Evolutionary conservation across 2,797 vertebrate species (phyloP).

Genomic region (Choloepus didactylus): DNA sequence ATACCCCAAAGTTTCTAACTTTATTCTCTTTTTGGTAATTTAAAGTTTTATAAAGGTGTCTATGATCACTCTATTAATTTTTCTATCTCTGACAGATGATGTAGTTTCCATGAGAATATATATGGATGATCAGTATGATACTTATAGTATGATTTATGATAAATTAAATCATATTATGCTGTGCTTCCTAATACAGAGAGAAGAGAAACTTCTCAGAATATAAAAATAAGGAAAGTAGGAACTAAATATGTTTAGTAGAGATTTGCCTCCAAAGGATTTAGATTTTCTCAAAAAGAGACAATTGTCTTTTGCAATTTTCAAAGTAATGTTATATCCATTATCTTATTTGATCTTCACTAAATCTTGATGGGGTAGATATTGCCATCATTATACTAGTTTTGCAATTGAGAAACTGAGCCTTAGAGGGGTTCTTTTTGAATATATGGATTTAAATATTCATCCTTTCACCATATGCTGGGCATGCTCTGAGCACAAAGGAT

Average conservation of each 20-base stretch:
- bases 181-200: background rate
- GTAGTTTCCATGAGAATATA: background rate
- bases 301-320: slow-evolving; percentile 28
- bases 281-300: slow-evolving; percentile 57
- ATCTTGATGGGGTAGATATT: slow-evolving; percentile 57
- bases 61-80: slow-evolving; percentile 62
- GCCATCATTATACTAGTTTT: slow-evolving; percentile 62
- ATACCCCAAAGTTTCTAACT: background rate
- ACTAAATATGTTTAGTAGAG: slow-evolving; percentile 12
- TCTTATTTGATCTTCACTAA: slow-evolving; percentile 64
- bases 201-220: background rate
- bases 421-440: slow-evolving; percentile 50
- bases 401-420: slow-evolving; percentile 55
- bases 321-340: slow-evolving; percentile 25
- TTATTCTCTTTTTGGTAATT: slow-evolving; percentile 3
- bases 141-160: slow-evolving; percentile 46
- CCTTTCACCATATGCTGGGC: background rate
- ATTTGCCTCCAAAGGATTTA: background rate
- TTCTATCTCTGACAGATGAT: background rate
- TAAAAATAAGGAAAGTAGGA: slow-evolving; percentile 21
- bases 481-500: background rate
- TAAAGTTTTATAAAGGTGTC: background rate
- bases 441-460: slow-evolving; percentile 74
- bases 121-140: background rate
- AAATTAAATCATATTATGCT: slow-evolving; percentile 33